Conservation (phyloP, 2,797 vertebrate species). For the Malurus splendens region DNA sequence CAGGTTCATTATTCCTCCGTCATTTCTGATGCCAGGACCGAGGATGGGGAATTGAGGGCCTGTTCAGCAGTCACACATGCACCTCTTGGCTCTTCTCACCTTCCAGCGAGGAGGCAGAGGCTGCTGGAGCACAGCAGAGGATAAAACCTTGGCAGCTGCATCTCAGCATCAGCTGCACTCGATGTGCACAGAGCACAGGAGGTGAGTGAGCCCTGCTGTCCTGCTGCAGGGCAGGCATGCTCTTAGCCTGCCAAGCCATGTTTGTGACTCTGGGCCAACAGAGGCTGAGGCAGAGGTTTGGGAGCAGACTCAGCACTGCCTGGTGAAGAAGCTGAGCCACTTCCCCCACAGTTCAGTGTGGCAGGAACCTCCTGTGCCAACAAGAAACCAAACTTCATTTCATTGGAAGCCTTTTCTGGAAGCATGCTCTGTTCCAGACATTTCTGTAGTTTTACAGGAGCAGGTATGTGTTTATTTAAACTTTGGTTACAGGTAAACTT, state of each 20-base stretch:
- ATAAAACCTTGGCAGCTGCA: neutral
- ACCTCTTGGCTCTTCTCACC: neutral
- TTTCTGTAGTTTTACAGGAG: neutral
- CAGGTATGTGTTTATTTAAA: neutral
- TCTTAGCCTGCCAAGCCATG: neutral
- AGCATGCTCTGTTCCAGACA: neutral
- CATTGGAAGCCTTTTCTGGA: neutral
- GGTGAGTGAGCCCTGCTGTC: neutral
- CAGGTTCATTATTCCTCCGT: neutral
- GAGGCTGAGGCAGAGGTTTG: neutral
- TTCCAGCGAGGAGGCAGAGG: neutral
- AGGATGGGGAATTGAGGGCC: neutral
- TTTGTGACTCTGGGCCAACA: neutral
- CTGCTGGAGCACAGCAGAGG: neutral
- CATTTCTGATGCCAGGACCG: neutral
- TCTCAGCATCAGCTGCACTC: neutral
- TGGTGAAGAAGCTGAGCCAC: neutral
- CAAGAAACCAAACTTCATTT: neutral
- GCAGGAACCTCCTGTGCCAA: neutral
- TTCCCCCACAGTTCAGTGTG: neutral
- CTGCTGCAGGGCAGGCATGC: neutral
- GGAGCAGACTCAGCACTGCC: neutral
- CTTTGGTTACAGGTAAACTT: neutral
- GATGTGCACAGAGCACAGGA: neutral
- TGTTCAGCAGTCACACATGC: rapidly evolving